phyloP scores from a whole-genome alignment of 2,113 vertebrate species.

The Sphaerodactylus townsendi region DNA sequence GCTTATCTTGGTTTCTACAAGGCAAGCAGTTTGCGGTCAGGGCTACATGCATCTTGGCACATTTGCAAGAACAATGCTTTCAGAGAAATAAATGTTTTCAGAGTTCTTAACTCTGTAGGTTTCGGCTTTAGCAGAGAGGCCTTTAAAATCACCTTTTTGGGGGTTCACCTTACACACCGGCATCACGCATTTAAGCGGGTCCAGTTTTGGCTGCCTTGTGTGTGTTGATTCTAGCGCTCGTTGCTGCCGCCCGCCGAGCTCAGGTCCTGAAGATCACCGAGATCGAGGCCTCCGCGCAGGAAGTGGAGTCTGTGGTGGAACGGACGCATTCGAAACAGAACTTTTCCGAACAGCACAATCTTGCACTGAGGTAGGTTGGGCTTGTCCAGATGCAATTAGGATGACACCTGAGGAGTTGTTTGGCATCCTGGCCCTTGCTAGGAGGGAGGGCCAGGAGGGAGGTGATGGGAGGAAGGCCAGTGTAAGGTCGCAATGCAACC shows the following conservation, averaged over 20 bases:
- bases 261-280: slow-evolving; percentile 65
- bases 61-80: no score
- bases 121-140: no score
- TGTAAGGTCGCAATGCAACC: no score
- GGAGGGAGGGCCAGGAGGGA: no score
- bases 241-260: slow-evolving; percentile 66
- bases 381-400: neutral
- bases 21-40: no score
- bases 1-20: no score
- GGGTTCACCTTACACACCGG: no score
- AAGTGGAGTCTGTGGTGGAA: slow-evolving; percentile 31
- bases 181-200: neutral
- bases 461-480: no score
- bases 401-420: neutral
- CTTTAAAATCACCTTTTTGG: no score
- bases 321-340: slow-evolving; percentile 48
- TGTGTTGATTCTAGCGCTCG: slow-evolving; percentile 56
- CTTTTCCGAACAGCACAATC: slow-evolving; percentile 60
- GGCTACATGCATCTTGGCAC: no score
- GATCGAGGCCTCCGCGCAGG: slow-evolving; percentile 60
- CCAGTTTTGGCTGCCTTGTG: neutral
- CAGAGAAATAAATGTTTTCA: no score
- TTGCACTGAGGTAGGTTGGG: slow-evolving; percentile 58
- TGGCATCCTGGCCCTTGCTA: neutral
- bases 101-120: no score